Conservation (phyloP, 2,113 vertebrate genomes). For the Globicephala melas region DNA sequence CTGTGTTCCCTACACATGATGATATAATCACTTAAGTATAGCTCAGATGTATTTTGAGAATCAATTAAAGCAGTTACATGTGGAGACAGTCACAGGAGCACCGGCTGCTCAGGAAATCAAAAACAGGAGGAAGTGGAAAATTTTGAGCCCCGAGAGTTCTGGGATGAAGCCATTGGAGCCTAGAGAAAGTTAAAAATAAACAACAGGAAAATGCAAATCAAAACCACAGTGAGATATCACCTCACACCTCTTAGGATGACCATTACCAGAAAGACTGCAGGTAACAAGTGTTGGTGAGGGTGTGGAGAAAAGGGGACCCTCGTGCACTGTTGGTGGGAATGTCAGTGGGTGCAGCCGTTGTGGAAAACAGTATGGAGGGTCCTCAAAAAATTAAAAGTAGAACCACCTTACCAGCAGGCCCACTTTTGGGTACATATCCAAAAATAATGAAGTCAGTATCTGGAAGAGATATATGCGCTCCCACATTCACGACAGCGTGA, state of each 20-base stretch:
- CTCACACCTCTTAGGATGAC: neutral
- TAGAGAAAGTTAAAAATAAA: neutral
- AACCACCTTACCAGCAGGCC: neutral
- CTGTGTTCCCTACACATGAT: neutral
- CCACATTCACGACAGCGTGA: neutral
- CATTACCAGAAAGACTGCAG: neutral
- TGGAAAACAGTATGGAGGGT: neutral
- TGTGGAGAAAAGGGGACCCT: too few species aligned
- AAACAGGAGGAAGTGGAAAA: neutral
- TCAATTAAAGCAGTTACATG: neutral
- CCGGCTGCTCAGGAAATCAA: neutral
- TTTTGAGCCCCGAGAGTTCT: fast-evolving
- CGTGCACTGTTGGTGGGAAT: neutral
- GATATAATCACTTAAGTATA: neutral
- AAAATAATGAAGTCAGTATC: neutral
- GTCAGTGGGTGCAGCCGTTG: fast-evolving
- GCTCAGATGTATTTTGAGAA: neutral
- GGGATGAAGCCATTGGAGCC: fast-evolving
- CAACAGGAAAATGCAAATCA: neutral
- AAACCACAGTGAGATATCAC: neutral
- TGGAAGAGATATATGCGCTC: neutral
- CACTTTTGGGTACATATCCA: neutral
- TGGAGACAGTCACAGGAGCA: neutral
- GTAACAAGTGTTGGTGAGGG: neutral
- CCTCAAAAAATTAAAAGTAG: neutral